Conservation (phyloP, 2,888 invertebrate genomes). For the Campaea margaritaria region DNA sequence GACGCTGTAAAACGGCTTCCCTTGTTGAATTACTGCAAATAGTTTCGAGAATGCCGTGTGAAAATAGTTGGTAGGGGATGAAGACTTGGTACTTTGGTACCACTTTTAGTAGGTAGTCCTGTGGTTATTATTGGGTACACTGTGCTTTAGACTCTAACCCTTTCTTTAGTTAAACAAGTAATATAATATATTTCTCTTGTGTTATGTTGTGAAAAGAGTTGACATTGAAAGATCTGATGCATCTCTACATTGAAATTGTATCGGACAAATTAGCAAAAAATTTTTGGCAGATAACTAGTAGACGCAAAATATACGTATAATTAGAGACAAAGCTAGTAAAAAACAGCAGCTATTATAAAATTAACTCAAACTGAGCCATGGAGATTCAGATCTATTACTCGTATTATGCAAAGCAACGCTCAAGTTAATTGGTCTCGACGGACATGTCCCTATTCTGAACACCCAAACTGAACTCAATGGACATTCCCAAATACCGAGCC, state of each 20-base stretch:
- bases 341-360: not conserved
- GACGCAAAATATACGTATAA: too few relatives aligned
- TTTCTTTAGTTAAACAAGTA: too few relatives aligned
- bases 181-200: too few relatives aligned
- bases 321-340: not conserved
- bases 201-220: too few relatives aligned
- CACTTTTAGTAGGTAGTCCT: not conserved
- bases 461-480: conserved; percentile 36
- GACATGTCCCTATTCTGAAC: conserved; percentile 25
- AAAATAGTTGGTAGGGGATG: conserved; percentile 9
- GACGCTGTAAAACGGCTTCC: conserved; percentile 24
- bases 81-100: conserved; percentile 8
- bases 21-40: conserved; percentile 59
- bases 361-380: not conserved
- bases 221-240: too few relatives aligned
- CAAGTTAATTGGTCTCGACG: conserved; percentile 2
- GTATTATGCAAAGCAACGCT: not conserved
- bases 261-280: too few relatives aligned
- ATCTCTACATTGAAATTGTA: too few relatives aligned
- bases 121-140: not conserved
- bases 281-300: too few relatives aligned
- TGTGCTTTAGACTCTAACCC: not conserved
- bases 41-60: conserved; percentile 46
- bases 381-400: not conserved
- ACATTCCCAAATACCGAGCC: conserved; percentile 46